These are phyloP conservation scores for Pharmacophagus antenor DNA, from an alignment of 2,888 invertebrate genomes.

Conservation along the genomic window DNA sequence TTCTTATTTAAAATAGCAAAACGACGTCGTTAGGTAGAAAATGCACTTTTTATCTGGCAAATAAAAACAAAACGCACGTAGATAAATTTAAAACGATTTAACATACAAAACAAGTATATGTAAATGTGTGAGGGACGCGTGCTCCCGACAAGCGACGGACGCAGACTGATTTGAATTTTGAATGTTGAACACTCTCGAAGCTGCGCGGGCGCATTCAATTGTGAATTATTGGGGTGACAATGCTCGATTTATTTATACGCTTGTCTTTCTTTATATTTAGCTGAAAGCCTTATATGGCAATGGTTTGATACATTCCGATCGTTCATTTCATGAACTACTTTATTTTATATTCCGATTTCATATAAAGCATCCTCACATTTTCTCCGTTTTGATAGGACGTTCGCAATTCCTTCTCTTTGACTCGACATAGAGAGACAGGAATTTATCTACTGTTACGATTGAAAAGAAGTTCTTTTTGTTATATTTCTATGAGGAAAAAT, in stretches of 20 bases:
- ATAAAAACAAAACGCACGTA: slow-evolving; percentile 43
- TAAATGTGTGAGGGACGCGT: slow-evolving; percentile 64
- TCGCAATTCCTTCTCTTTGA: too few relatives aligned
- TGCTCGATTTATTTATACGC: slow-evolving; percentile 22
- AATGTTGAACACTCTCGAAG: slow-evolving; percentile 50
- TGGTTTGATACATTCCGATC: not conserved
- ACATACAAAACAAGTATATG: slow-evolving; percentile 67
- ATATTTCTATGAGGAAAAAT: too few relatives aligned
- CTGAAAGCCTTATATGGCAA: not conserved
- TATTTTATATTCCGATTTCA: not conserved
- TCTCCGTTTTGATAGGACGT: too few relatives aligned
- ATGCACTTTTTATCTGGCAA: slow-evolving; percentile 55
- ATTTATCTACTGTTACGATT: too few relatives aligned
- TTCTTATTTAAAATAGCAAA: slow-evolving; percentile 40
- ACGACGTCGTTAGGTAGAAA: slow-evolving; percentile 66
- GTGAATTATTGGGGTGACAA: slow-evolving; percentile 57
- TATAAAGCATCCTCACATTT: too few relatives aligned
- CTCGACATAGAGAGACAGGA: too few relatives aligned
- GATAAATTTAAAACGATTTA: slow-evolving; percentile 54
- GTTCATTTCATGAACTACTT: not conserved
- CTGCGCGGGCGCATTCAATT: slow-evolving; percentile 69
- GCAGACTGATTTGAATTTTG: slow-evolving; percentile 77
- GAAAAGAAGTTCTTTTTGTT: too few relatives aligned
- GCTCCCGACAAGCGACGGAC: slow-evolving; percentile 55
- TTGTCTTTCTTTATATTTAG: not conserved